These are phyloP conservation scores for Gadopsis bispinosus DNA, from an alignment of 2,797 vertebrate genomes.

Conservation along the genomic window DNA sequence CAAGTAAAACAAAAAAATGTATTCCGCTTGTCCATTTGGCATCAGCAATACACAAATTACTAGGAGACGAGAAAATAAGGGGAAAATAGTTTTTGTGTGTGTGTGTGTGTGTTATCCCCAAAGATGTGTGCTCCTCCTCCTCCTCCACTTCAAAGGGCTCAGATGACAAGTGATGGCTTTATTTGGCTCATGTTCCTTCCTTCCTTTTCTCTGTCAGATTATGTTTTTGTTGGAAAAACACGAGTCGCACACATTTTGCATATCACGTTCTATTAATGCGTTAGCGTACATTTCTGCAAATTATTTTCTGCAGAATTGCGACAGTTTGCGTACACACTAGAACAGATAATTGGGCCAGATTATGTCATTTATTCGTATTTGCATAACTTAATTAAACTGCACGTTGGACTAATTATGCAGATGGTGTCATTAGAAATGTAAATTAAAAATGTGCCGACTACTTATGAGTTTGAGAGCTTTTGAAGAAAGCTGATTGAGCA, in stretches of 20 bases:
- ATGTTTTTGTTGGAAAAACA: conserved; percentile 11
- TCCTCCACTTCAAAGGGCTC: conserved; percentile 40
- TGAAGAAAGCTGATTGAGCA: conserved; percentile 22
- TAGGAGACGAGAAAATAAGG: neutral
- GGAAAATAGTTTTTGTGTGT: conserved; percentile 7
- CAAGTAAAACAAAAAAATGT: neutral
- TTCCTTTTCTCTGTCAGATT: conserved; percentile 7
- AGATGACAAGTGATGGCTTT: conserved; percentile 37
- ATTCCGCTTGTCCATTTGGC: conserved; percentile 20
- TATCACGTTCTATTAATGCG: neutral
- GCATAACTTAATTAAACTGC: conserved; percentile 14
- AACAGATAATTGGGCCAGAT: conserved; percentile 13
- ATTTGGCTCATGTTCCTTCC: conserved; percentile 33
- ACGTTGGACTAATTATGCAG: conserved; percentile 36
- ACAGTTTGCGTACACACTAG: neutral
- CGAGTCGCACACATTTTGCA: neutral
- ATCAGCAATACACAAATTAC: conserved; percentile 9
- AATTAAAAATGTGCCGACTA: conserved; percentile 10
- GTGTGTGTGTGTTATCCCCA: neutral
- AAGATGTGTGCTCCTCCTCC: conserved; percentile 27
- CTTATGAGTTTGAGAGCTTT: conserved; percentile 18
- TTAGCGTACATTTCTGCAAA: neutral
- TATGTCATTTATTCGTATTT: conserved; percentile 19
- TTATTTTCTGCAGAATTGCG: neutral
- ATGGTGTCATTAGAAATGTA: conserved; percentile 31